phyloP scores from a whole-genome alignment of 2,888 invertebrate genomes.

The Exephanes ischioxanthus region DNA sequence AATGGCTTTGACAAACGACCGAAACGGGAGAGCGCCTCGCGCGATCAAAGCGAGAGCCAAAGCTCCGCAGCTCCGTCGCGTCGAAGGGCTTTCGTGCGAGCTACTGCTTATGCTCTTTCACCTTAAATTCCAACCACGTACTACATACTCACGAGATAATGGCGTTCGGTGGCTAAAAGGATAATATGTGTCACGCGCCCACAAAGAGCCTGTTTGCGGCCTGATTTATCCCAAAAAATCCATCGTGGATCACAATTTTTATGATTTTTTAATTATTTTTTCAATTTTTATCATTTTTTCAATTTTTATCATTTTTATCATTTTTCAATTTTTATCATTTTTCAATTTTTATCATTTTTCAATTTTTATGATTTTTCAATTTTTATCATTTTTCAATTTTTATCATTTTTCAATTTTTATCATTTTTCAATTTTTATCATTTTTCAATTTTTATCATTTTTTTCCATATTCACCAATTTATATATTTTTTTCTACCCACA shows the following conservation, averaged over 20 bases:
- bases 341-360: no score
- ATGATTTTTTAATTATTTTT: neutral
- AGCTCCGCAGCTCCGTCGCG: constrained; percentile 6
- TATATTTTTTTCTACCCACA: no score
- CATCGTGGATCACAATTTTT: neutral
- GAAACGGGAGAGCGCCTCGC: constrained; percentile 44
- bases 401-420: no score
- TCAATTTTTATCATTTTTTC: no score
- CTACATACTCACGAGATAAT: constrained; percentile 20
- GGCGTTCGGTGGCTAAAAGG: constrained; percentile 1
- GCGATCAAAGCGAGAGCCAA: constrained; percentile 53
- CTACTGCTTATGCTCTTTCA: constrained; percentile 42
- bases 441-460: no score
- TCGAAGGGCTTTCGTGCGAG: constrained; percentile 22
- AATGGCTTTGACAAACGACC: constrained; percentile 61
- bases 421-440: no score
- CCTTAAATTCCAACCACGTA: constrained; percentile 32
- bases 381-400: no score
- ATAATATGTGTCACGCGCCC: neutral
- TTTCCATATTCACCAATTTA: neutral
- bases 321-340: no score
- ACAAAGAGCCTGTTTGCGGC: neutral
- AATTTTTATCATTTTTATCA: no score
- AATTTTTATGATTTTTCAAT: no score
- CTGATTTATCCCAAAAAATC: neutral